Evolutionary conservation across 2,113 vertebrate genomes (phyloP).

Genomic region (Ranitomeya variabilis): DNA sequence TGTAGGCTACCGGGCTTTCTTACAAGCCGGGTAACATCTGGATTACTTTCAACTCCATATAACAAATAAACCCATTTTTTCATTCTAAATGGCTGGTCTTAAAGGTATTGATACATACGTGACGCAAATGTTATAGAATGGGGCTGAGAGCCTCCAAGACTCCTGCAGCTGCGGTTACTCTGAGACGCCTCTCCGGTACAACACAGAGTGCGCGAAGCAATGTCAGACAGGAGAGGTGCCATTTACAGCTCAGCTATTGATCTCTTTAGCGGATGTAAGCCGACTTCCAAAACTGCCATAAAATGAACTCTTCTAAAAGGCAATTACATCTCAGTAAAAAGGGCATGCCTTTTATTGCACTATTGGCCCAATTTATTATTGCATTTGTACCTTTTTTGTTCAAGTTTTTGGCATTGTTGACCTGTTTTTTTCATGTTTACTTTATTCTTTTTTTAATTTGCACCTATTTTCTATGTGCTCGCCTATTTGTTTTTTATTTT

Average conservation of each 20-base stretch:
- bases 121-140: slow-evolving; percentile 13
- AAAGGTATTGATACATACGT: not conserved
- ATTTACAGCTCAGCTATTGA: slow-evolving; percentile 16
- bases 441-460: too few relatives aligned
- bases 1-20: not conserved
- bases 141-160: not conserved
- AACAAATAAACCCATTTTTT: not conserved
- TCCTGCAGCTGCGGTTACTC: not conserved
- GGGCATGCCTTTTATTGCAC: too few relatives aligned
- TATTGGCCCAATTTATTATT: too few relatives aligned
- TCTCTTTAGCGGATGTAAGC: not conserved
- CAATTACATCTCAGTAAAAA: not conserved
- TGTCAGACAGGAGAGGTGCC: slow-evolving; percentile 16
- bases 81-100: not conserved
- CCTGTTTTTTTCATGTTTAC: too few relatives aligned
- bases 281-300: not conserved
- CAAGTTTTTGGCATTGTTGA: too few relatives aligned
- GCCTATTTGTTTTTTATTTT: too few relatives aligned
- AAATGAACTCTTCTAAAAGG: not conserved
- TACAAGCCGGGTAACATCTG: too few relatives aligned
- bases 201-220: not conserved
- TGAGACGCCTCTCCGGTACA: not conserved
- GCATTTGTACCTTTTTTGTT: too few relatives aligned
- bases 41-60: not conserved
- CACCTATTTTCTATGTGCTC: too few relatives aligned